Conservation (phyloP, 2,113 vertebrate genomes). For the Hippoglossus stenolepis region DNA sequence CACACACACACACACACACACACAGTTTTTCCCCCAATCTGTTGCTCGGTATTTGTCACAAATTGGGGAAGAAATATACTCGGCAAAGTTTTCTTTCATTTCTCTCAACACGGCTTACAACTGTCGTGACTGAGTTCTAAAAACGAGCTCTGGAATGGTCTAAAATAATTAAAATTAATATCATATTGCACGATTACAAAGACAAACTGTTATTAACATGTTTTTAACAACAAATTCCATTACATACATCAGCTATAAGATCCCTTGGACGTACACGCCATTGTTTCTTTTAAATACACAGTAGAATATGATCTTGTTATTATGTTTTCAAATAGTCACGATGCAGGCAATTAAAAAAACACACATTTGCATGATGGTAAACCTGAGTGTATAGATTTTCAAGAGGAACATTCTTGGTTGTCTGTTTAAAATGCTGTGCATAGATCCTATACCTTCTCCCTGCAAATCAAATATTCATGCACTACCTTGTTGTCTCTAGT, state of each 20-base stretch:
- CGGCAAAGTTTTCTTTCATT: background rate
- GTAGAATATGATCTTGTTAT: background rate
- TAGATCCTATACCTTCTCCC: slow-evolving; percentile 83
- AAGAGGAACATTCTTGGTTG: slow-evolving; percentile 56
- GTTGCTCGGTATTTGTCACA: slow-evolving; percentile 1
- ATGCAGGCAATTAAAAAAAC: slow-evolving; percentile 51
- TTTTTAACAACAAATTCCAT: slow-evolving; percentile 8
- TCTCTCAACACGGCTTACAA: slow-evolving; percentile 14
- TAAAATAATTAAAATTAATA: background rate
- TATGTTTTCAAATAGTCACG: slow-evolving; percentile 14
- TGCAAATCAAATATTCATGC: slow-evolving; percentile 88
- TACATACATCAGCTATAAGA: slow-evolving; percentile 4
- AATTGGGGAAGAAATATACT: background rate
- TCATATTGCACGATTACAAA: no score
- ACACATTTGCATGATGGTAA: slow-evolving; percentile 63
- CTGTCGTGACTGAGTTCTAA: background rate
- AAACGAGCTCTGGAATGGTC: background rate
- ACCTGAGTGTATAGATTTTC: slow-evolving; percentile 53
- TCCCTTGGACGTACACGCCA: slow-evolving; percentile 5
- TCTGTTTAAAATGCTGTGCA: slow-evolving; percentile 84
- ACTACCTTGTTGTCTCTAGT: slow-evolving; percentile 86
- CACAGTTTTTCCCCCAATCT: background rate
- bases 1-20: slow-evolving; percentile 8
- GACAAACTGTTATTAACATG: background rate
- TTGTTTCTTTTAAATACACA: background rate